These are phyloP conservation scores for Eurypyga helias DNA, from an alignment of 2,113 vertebrate genomes.

Conservation along the genomic window DNA sequence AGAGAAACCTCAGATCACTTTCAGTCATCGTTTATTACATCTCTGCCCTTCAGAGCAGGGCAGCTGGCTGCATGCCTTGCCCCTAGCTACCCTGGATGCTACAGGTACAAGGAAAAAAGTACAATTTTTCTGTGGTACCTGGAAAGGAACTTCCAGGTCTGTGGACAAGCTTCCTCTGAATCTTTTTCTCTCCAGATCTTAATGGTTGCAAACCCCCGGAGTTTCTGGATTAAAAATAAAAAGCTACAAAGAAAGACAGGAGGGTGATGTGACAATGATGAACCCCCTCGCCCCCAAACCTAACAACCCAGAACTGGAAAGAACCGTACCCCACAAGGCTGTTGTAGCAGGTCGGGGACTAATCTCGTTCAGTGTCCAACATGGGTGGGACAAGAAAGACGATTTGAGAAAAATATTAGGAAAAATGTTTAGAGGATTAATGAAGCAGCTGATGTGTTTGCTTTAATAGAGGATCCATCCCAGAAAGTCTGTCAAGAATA, in stretches of 20 bases:
- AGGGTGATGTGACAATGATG: not conserved
- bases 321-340: no score
- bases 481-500: not conserved
- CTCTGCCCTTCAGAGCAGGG: not conserved
- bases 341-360: no score
- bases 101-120: not conserved
- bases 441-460: not conserved
- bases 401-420: not conserved
- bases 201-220: not conserved
- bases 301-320: not conserved
- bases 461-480: not conserved
- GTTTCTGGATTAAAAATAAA: not conserved
- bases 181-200: not conserved
- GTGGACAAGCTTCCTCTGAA: not conserved
- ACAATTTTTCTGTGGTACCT: not conserved
- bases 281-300: not conserved
- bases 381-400: not conserved
- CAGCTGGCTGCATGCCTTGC: not conserved
- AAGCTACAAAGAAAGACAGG: not conserved
- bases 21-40: not conserved
- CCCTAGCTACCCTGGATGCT: not conserved
- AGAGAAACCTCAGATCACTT: not conserved
- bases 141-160: not conserved
- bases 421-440: not conserved
- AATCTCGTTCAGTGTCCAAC: no score